phyloP scores from a whole-genome alignment of 2,113 vertebrate species.

The Pogonocichla stellata region DNA sequence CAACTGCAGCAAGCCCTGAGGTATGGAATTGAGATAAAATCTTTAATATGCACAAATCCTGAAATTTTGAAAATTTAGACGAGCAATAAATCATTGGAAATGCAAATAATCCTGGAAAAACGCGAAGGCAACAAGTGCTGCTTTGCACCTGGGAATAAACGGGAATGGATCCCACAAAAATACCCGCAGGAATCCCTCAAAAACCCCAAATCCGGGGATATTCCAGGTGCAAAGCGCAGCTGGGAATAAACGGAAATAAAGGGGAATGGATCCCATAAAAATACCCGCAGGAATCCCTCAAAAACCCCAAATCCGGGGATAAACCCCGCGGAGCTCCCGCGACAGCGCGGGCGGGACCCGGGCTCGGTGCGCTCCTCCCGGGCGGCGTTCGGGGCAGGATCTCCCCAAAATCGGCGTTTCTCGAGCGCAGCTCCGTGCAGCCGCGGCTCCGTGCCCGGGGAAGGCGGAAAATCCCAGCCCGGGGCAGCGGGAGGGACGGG shows the following conservation, averaged over 20 bases:
- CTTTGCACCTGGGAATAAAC: too few relatives aligned
- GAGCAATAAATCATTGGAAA: background rate
- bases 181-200: rapidly evolving
- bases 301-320: too few relatives aligned
- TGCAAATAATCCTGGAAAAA: background rate
- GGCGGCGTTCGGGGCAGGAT: rapidly evolving
- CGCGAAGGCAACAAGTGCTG: background rate
- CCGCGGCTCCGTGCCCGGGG: too few relatives aligned
- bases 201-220: too few relatives aligned
- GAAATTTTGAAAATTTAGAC: background rate
- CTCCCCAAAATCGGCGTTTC: background rate
- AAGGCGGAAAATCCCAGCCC: too few relatives aligned
- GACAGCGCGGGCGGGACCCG: too few relatives aligned
- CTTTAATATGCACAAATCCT: background rate
- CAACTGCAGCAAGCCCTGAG: background rate
- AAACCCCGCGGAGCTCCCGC: too few relatives aligned
- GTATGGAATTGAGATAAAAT: background rate
- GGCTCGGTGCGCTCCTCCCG: rapidly evolving
- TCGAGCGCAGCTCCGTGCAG: background rate
- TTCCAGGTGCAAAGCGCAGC: too few relatives aligned
- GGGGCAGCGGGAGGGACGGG: too few relatives aligned
- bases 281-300: too few relatives aligned
- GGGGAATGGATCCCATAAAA: too few relatives aligned
- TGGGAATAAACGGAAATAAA: too few relatives aligned
- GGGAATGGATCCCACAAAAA: background rate